Percentiles rank a stretch among this genome's conserved stretches.
phyloP scores from a whole-genome alignment of 2,888 invertebrate genomes.

The Cheilosia variabilis region DNA sequence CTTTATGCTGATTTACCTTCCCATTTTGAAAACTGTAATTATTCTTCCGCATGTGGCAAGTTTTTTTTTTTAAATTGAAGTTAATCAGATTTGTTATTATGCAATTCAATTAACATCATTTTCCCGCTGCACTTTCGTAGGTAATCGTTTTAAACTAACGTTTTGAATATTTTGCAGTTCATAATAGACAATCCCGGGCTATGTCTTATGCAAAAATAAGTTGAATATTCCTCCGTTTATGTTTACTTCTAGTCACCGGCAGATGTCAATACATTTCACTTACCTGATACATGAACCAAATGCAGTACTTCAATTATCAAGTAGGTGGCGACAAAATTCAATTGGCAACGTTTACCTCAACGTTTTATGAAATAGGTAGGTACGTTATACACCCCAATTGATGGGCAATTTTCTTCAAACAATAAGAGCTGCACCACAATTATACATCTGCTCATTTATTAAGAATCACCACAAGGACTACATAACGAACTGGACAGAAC shows the following conservation, averaged over 20 bases:
- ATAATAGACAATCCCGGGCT: too few species aligned
- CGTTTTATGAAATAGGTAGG: not conserved
- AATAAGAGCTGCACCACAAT: not conserved
- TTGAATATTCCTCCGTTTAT: not conserved
- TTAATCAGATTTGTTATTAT: too few species aligned
- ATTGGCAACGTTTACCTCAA: not conserved
- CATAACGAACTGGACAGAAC: conserved; percentile 30
- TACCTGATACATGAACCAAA: not conserved
- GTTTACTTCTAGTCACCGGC: not conserved
- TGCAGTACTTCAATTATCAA: not conserved
- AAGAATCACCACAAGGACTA: conserved; percentile 31
- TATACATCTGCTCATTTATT: conserved; percentile 29
- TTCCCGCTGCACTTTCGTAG: too few species aligned
- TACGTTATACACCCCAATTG: not conserved
- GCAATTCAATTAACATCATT: too few species aligned
- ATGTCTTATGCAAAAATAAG: too few species aligned
- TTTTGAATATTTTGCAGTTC: too few species aligned
- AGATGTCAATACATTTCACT: not conserved
- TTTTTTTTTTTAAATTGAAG: too few species aligned
- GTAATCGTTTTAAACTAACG: too few species aligned
- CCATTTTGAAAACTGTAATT: too few species aligned
- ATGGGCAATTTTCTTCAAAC: not conserved
- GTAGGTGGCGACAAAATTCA: not conserved
- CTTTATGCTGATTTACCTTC: too few species aligned
- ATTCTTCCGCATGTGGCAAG: too few species aligned